Evolutionary conservation across 2,113 vertebrate species (phyloP), one percentile per base, ranked within the genome.

Genomic region (Neotoma lepida): DNA sequence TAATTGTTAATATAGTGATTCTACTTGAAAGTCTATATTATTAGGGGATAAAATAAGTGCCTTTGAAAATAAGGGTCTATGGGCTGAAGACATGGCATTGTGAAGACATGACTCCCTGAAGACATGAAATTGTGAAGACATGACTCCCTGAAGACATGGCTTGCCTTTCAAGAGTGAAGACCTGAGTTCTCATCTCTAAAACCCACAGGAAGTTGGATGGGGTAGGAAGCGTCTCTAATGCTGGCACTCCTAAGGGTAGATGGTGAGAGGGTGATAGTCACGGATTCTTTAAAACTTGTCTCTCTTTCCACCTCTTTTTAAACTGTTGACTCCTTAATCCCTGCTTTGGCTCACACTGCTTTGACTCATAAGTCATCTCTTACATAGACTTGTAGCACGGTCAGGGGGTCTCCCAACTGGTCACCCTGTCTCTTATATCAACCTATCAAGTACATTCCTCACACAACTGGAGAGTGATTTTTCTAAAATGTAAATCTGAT

Each of bases 401-500:
- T 78, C 68, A 33, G 22, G 5, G 41, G 64, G 68, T 78, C 68
- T 84, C 73, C n/a, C 86, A 17, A 17, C 41, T 93, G 89, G 89
- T 61, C 74, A 85, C 86, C 71, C 68, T 54, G 54, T 85, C 44
- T 86, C 84, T 44, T 35, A 0, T 82, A 84, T 71, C 87, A 84
- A 41, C 89, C 84, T 49, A 46, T 39, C 94, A 97, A 96, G 89
- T 89, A 92, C 93, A 95, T 91, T 95, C 94, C 95, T 95, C 91
- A 95, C 86, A 94, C 89, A 77, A 39, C 80, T 91, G 44, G 89
- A 96, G 95, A 96, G 93, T 85, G 89, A 96, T 96, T 95, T 94
- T 95, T 95, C 70, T 94, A 87, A 97, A 96, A 96, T 97, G 96
- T 96, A 96, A 96, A 97, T 96, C 78, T 93, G 95, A 96, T 94